Evolutionary conservation across 2,113 vertebrate genomes (phyloP), one percentile per base, ranked within the genome.

Genomic region (Halcyon malimbica): DNA sequence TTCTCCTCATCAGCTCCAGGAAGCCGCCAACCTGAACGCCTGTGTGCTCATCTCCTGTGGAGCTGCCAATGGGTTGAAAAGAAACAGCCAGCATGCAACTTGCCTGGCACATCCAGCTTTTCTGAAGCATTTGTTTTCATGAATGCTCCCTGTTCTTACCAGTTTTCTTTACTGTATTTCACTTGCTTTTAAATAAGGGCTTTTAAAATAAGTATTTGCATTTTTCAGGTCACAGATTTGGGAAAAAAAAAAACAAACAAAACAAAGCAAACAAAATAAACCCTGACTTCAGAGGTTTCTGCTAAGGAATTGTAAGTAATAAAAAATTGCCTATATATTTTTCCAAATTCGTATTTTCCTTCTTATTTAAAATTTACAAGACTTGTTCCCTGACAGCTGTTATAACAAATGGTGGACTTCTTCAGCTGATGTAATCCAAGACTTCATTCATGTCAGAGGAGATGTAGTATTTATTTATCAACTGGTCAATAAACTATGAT

Each of bases 351-450:
- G 3, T 83, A 6, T 90, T 96, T 94, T 83, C 16, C 67, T 37
- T 88, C 13, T 86, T 23, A 35, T 87, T 94, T 89, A 63, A 59
- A 74, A 54, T 70, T 78, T 71, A 65, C 35, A 89, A 35, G 78
- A 11, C 37, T 54, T 83, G 6, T 23, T 94, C 42, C 39, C 77
- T 93, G 88, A 57, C 69, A 93, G 83, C 74, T 89, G 86, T 50
- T 93, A 23, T 17, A 92, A 85, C 73, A 93, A 90, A 83, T 62
- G 53, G 69, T 78, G 35, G 35, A 41, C 56, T 77, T 81, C 80
- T 95, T 81, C 83, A 90, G 68, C 51, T 96, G 85, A 81, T 87
- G 79, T 87, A 87, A 94, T 93, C 62, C 57, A 87, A 87, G 57
- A 19, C 78, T 71, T 81, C 23, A 44, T 31, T 77, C 46, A 16